Evolutionary conservation across 2,888 invertebrate genomes (phyloP), one percentile per base, ranked within the genome.

Genomic region (Syritta pipiens): DNA sequence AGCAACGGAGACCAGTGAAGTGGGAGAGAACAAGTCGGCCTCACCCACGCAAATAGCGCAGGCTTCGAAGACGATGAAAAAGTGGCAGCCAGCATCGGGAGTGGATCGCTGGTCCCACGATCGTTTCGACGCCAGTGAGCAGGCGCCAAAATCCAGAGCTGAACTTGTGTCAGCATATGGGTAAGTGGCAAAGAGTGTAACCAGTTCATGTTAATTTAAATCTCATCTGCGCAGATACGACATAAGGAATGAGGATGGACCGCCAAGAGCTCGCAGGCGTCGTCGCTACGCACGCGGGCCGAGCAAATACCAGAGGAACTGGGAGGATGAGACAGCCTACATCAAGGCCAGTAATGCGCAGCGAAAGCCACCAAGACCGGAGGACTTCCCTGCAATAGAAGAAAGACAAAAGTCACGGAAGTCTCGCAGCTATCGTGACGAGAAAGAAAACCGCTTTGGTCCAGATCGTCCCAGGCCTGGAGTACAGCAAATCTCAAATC

Each of bases 261-360:
- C 97, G 1, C 97, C 97, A 0, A 93, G 96, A 84, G 95, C 97
- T 0, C 90, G 97, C 59, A 92, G 97, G 82, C 93, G 96, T 83
- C 91, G 96, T 83, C 91, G 95, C 90, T 97, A 97, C 87, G 96
- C 96, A 0, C 95, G 97, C 60, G 96, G 97, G 0, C 97, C 97
- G 0, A 96, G 94, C 86, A 97, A 96, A 87, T 97, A 97, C 88
- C 96, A 95, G 0, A 92, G 97, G 7, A 96, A 95, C 71, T 97
- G 97, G 96, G 96, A 97, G 86, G 97, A 97, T 86, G 96, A 96
- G 86, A 95, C 95, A 85, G 97, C 97, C 0, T 97, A 97, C 86
- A 90, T 92, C 14, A 93, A 95, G 82, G 71, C 90, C 0, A 88
- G 85, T 68, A 87, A 87, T 57, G 85, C 86, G 28, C 87, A 88